Evolutionary conservation across 2,888 invertebrate species (phyloP), one percentile per base, ranked within the genome.

Genomic region (Monoplex corrugatus): DNA sequence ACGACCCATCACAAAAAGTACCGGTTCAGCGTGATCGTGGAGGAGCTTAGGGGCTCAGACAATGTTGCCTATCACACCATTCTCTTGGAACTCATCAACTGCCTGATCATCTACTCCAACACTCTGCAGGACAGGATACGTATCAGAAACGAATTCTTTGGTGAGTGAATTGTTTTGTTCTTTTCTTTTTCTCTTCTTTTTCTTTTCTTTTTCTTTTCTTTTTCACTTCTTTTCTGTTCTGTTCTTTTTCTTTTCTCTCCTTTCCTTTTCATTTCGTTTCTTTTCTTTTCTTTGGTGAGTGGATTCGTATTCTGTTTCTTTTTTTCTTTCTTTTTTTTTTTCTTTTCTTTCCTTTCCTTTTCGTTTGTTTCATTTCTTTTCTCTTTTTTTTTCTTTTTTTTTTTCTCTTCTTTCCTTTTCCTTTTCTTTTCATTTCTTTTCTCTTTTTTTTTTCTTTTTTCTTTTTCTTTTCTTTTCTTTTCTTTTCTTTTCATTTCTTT

Each of bases 61-160:
- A 97, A 97, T 92, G 97, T 97, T 87, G 98, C 98, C 96, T 99
- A 99, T 97, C 98, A 98, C 97, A 98, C 98, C 35, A 98, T 98
- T n/a, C 96, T 99, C 93, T 97, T 99, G 94, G 98, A 98, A 91
- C 98, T 99, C 97, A 97, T 99, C 96, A 99, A 99, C 97, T 99
- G 98, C 96, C 97, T 99, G 96, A 98, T 99, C 96, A 98, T 98
- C 95, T 98, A 98, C 83, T 98, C 98, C 28, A 97, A 98, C 85
- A 97, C 98, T 90, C 97, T 98, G 92, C 98, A 98, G 93, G 98
- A 99, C 95, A 97, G 99, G 94, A 98, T 98, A 92, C 97, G 98
- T 92, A 97, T 99, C 92, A 97, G 99, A 94, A 99, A 99, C 95
- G 99, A 99, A 97, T 98, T 99, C 96, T 98, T 99, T 95, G 99